phyloP scores from a whole-genome alignment of 92 coral and sea anemone genomes.

The Zoanthus sociatus region DNA sequence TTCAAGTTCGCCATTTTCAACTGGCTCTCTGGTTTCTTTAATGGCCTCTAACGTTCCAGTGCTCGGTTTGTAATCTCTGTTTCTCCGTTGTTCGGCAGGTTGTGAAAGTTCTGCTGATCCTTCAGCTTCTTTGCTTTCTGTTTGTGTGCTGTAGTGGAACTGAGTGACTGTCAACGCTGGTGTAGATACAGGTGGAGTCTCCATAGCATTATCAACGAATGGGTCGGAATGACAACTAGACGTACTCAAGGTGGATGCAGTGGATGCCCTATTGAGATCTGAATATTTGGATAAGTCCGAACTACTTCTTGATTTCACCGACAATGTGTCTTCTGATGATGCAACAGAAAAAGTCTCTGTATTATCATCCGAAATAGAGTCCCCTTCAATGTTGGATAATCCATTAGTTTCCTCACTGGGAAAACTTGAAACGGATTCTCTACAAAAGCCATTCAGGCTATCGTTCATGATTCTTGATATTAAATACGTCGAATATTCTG shows the following conservation, averaged over 20 bases:
- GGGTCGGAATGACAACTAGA: constrained; percentile 59
- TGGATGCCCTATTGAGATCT: constrained; percentile 58
- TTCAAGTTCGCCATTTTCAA: constrained; percentile 50
- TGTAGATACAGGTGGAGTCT: constrained; percentile 49
- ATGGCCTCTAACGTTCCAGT: constrained; percentile 64
- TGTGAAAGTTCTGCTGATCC: constrained; percentile 9
- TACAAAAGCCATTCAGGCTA: constrained; percentile 68
- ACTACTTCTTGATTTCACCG: constrained; percentile 45
- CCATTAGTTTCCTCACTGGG: constrained; percentile 2
- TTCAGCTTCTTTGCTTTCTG: constrained; percentile 41
- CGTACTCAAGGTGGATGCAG: constrained; percentile 65
- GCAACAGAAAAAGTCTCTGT: constrained; percentile 19
- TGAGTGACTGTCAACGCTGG: constrained; percentile 68
- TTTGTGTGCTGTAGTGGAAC: constrained; percentile 39
- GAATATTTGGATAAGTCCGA: constrained; percentile 23
- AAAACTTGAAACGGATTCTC: constrained; percentile 40
- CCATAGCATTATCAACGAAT: constrained; percentile 56
- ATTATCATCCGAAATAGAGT: constrained; percentile 8
- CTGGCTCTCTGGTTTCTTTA: constrained; percentile 66
- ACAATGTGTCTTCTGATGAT: constrained; percentile 26
- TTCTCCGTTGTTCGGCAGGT: constrained; percentile 29
- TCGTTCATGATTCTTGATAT: constrained; percentile 73
- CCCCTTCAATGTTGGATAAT: constrained; percentile 4
- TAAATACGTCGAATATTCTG: constrained; percentile 77
- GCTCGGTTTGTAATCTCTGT: constrained; percentile 55